Conservation (phyloP, 2,888 invertebrate species). For the Limnephilus auricula region DNA sequence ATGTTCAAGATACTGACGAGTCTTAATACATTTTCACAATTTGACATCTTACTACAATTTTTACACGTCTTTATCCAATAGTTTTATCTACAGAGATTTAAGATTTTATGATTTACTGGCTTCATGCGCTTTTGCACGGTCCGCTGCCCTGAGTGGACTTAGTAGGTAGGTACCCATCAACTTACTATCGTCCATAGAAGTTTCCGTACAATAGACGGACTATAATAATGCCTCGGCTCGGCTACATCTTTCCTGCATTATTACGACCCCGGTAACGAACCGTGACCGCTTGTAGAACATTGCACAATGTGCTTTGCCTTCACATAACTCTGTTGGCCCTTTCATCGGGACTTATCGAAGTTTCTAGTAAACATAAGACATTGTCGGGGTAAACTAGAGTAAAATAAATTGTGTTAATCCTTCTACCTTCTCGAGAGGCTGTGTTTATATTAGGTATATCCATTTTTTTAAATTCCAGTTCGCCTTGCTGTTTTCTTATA, state of each 20-base stretch:
- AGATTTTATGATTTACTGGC: conserved; percentile 21
- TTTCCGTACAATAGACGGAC: neutral
- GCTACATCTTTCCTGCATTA: conserved; percentile 22
- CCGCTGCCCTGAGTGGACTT: conserved; percentile 5
- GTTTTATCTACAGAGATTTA: neutral
- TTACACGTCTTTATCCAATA: neutral
- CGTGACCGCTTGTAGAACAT: conserved; percentile 21
- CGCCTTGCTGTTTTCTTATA: no score
- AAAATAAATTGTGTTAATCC: neutral
- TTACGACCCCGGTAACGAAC: conserved; percentile 35
- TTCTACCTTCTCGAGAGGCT: neutral
- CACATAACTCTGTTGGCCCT: neutral
- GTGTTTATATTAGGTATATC: neutral
- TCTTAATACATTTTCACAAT: no score
- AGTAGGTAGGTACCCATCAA: neutral
- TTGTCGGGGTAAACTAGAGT: neutral
- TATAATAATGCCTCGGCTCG: neutral
- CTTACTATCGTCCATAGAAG: neutral
- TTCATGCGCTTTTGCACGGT: conserved; percentile 4
- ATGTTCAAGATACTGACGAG: no score
- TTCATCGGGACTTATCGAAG: neutral
- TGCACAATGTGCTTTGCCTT: conserved; percentile 29
- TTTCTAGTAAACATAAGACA: neutral
- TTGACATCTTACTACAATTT: neutral
- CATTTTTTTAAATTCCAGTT: no score